Percentiles rank a stretch among this genome's conserved stretches.
Evolutionary conservation across 2,888 invertebrate genomes (phyloP).

Genomic region (Heliconius erato): DNA sequence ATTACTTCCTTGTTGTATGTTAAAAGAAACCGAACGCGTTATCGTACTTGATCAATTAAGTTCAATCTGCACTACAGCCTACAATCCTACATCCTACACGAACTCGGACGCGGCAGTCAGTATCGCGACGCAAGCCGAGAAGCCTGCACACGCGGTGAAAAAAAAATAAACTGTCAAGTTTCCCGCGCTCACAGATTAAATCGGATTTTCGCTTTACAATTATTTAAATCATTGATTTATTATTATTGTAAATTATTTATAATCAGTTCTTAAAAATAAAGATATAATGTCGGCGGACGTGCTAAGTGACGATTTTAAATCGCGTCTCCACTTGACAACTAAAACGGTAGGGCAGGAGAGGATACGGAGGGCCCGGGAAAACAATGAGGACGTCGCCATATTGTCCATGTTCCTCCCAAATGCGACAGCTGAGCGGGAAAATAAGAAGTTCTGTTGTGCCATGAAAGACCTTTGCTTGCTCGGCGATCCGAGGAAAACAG

Average conservation of each 20-base stretch:
- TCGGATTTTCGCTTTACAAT: background rate
- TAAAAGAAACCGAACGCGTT: conserved; percentile 55
- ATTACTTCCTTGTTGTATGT: conserved; percentile 57
- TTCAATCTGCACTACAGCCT: conserved; percentile 70
- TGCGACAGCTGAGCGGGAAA: conserved; percentile 87
- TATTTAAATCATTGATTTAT: background rate
- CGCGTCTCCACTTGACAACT: conserved; percentile 89
- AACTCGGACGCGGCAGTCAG: conserved; percentile 63
- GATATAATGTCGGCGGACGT: conserved; percentile 90
- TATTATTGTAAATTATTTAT: conserved; percentile 2
- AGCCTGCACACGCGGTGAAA: conserved; percentile 70
- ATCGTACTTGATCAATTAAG: conserved; percentile 75
- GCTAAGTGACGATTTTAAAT: conserved; percentile 91
- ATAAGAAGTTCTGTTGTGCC: conserved; percentile 92
- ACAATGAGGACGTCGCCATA: conserved; percentile 95
- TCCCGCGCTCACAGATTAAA: conserved; percentile 51
- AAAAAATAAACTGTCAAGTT: conserved; percentile 53
- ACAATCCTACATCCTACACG: conserved; percentile 63
- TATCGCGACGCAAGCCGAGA: conserved; percentile 77
- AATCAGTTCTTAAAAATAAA: conserved; percentile 21
- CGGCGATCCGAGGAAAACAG: conserved; percentile 91
- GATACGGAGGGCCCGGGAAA: conserved; percentile 91
- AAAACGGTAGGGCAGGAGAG: conserved; percentile 94
- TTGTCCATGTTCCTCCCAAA: conserved; percentile 93
- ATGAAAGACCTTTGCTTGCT: conserved; percentile 90